A percentile compares a stretch with the other conserved stretches of the same genome.
These are phyloP conservation scores for Chloromyia formosa DNA, from an alignment of 2,888 invertebrate genomes.

Conservation along the genomic window DNA sequence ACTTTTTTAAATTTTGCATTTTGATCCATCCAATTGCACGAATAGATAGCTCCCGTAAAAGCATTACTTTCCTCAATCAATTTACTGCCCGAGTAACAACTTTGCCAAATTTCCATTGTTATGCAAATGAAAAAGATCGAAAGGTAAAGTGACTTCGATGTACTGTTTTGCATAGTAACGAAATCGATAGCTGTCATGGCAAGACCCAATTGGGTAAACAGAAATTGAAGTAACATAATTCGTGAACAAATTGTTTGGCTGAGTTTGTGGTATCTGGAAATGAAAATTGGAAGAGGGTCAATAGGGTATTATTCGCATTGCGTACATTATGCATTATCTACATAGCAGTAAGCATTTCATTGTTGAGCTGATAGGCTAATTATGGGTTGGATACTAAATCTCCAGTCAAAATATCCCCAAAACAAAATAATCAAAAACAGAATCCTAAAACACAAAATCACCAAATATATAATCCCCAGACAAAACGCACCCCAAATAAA, in stretches of 20 bases:
- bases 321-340: too few species aligned
- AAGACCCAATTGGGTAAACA: conserved; percentile 64
- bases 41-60: conserved; percentile 66
- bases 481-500: too few species aligned
- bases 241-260: conserved; percentile 66
- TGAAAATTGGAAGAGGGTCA: too few species aligned
- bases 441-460: too few species aligned
- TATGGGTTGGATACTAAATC: too few species aligned
- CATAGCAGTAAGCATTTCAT: too few species aligned
- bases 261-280: conserved; percentile 64
- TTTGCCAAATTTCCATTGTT: conserved; percentile 66
- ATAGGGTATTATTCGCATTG: neutral
- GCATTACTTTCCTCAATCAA: conserved; percentile 66
- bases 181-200: conserved; percentile 65
- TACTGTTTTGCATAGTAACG: conserved; percentile 60
- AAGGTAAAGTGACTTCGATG: neutral
- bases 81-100: conserved; percentile 68
- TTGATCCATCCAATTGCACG: conserved; percentile 68
- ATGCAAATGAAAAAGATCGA: conserved; percentile 63
- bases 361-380: too few species aligned
- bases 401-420: too few species aligned
- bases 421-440: too few species aligned
- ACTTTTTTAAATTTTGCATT: conserved; percentile 62
- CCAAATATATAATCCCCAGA: too few species aligned
- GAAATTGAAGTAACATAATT: conserved; percentile 67